Evolutionary conservation across 2,113 vertebrate species (phyloP).

Genomic region (Malurus cyaneus): DNA sequence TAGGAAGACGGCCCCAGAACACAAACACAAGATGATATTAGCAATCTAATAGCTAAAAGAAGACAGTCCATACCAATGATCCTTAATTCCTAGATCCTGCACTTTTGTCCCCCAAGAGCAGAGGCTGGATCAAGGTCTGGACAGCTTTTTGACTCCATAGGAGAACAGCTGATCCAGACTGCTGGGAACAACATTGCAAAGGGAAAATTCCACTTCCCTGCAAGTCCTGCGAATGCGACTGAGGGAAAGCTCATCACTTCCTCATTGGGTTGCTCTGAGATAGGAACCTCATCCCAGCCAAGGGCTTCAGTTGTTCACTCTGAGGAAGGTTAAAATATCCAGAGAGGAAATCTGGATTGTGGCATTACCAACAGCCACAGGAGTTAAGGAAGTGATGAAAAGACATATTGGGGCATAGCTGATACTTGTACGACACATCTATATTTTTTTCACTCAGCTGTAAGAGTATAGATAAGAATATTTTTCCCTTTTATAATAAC

Average conservation of each 20-base stretch:
- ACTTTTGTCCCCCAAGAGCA: not conserved
- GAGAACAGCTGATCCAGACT: not conserved
- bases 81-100: not conserved
- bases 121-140: not conserved
- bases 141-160: not conserved
- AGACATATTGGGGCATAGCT: not conserved
- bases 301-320: not conserved
- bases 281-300: not conserved
- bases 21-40: not conserved
- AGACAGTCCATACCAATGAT: not conserved
- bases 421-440: accelerated
- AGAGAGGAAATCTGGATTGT: not conserved
- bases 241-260: not conserved
- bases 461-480: not conserved
- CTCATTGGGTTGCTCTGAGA: not conserved
- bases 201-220: not conserved
- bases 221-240: not conserved
- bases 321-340: not conserved
- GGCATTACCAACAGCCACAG: not conserved
- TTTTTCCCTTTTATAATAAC: not conserved
- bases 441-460: not conserved
- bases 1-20: not conserved
- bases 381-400: not conserved
- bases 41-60: not conserved
- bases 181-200: not conserved